Conservation (phyloP, 2,797 vertebrate genomes). For the Pseudomugil tenellus region DNA sequence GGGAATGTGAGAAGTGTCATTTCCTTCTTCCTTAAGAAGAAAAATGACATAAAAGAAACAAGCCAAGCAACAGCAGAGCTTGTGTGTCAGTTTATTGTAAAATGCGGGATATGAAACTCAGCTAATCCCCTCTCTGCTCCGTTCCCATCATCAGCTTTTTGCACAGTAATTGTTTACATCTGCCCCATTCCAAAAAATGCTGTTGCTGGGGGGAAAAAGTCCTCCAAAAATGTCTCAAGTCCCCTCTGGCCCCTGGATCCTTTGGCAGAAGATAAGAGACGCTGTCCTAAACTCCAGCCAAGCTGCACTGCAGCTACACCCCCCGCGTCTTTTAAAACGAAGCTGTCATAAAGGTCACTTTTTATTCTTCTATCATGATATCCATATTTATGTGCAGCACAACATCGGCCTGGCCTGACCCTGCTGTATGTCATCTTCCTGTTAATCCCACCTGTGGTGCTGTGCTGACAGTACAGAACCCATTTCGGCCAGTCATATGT, state of each 20-base stretch:
- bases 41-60: slow-evolving; percentile 3
- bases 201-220: slow-evolving; percentile 37
- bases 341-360: slow-evolving; percentile 60
- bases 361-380: slow-evolving; percentile 27
- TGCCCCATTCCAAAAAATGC: slow-evolving; percentile 69
- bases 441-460: slow-evolving; percentile 40
- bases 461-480: slow-evolving; percentile 27
- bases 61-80: not conserved
- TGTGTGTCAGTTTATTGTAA: slow-evolving; percentile 55
- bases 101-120: slow-evolving; percentile 59
- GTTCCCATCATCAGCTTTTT: slow-evolving; percentile 70
- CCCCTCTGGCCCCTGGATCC: slow-evolving; percentile 66
- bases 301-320: slow-evolving; percentile 55
- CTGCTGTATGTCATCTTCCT: slow-evolving; percentile 25
- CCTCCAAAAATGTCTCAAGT: slow-evolving; percentile 65
- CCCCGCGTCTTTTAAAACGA: slow-evolving; percentile 40
- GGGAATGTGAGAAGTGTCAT: not conserved
- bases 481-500: slow-evolving; percentile 35
- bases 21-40: slow-evolving; percentile 11
- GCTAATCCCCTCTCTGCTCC: slow-evolving; percentile 65
- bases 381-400: slow-evolving; percentile 31
- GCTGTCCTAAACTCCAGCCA: slow-evolving; percentile 41
- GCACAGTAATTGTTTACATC: slow-evolving; percentile 81
- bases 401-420: slow-evolving; percentile 27
- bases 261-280: slow-evolving; percentile 77